Evolutionary conservation across 2,888 invertebrate genomes (phyloP).

Genomic region (Eutolmus rufibarbis): DNA sequence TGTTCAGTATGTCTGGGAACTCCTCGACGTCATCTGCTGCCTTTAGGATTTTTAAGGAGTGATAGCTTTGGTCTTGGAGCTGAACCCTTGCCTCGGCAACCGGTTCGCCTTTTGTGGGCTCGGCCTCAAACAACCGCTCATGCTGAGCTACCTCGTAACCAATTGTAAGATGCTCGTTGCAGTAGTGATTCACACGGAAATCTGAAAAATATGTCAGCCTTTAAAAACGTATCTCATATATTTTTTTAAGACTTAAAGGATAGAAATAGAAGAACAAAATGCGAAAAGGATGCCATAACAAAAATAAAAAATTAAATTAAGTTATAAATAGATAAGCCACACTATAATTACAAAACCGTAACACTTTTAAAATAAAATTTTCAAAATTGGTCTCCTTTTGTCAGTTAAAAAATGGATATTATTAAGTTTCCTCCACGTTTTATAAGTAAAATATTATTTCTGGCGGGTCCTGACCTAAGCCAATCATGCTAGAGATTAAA

Average conservation of each 20-base stretch:
- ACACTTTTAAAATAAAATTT: too few species aligned
- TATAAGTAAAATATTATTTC: neutral
- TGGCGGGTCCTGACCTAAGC: neutral
- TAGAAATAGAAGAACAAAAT: neutral
- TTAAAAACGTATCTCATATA: neutral
- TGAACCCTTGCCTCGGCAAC: conserved; percentile 51
- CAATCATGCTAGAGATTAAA: neutral
- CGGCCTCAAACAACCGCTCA: neutral
- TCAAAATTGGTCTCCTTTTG: too few species aligned
- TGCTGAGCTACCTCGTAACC: conserved; percentile 62
- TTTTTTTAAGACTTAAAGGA: neutral
- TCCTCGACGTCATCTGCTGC: conserved; percentile 43
- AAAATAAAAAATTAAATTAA: too few species aligned
- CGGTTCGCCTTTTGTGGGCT: conserved; percentile 49
- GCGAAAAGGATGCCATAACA: too few species aligned
- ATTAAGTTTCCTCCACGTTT: neutral
- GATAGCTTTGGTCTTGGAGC: conserved; percentile 50
- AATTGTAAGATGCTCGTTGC: conserved; percentile 65
- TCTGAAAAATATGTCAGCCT: conserved; percentile 59
- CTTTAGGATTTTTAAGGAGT: conserved; percentile 53
- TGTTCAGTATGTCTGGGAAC: neutral
- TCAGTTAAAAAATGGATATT: too few species aligned
- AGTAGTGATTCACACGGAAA: conserved; percentile 66
- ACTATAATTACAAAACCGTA: too few species aligned
- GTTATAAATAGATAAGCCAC: too few species aligned